A percentile compares a stretch with the other conserved stretches of the same genome.
These are phyloP conservation scores for Callocephalon fimbriatum DNA, from an alignment of 2,113 vertebrate genomes.

Conservation along the genomic window DNA sequence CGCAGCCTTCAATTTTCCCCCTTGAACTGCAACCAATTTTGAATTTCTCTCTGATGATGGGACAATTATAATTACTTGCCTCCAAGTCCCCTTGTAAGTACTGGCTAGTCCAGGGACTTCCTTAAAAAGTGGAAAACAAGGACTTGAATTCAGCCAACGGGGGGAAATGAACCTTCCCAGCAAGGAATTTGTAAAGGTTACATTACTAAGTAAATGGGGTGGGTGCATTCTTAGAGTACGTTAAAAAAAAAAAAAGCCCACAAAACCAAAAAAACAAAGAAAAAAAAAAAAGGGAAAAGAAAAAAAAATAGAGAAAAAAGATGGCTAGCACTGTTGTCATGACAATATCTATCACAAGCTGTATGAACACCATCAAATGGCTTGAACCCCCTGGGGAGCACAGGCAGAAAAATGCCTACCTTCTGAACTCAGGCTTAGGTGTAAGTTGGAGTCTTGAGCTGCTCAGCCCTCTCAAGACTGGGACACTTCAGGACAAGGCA, in stretches of 20 bases:
- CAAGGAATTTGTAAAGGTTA: not conserved
- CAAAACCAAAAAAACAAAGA: too few species aligned
- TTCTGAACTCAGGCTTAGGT: conserved; percentile 70
- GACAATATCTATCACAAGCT: conserved; percentile 41
- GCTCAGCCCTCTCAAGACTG: conserved; percentile 74
- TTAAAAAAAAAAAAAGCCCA: not conserved
- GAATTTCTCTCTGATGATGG: conserved; percentile 2
- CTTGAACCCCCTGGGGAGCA: conserved; percentile 64
- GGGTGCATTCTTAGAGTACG: not conserved
- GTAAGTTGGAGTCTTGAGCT: conserved; percentile 72
- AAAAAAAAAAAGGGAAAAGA: too few species aligned
- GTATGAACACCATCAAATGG: conserved; percentile 57
- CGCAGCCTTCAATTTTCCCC: not conserved
- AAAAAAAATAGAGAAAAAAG: not conserved
- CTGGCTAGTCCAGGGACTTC: not conserved
- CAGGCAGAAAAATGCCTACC: conserved; percentile 69
- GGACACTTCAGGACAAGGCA: conserved; percentile 75
- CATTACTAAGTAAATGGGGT: not conserved
- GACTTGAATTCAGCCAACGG: not conserved
- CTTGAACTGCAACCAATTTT: not conserved
- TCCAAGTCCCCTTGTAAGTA: not conserved
- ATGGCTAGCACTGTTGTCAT: not conserved
- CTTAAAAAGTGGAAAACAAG: not conserved
- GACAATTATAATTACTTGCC: conserved; percentile 24
- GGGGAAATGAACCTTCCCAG: not conserved